phyloP scores from a whole-genome alignment of 2,797 vertebrate species.

The Gymnoscopelus microlampas region DNA sequence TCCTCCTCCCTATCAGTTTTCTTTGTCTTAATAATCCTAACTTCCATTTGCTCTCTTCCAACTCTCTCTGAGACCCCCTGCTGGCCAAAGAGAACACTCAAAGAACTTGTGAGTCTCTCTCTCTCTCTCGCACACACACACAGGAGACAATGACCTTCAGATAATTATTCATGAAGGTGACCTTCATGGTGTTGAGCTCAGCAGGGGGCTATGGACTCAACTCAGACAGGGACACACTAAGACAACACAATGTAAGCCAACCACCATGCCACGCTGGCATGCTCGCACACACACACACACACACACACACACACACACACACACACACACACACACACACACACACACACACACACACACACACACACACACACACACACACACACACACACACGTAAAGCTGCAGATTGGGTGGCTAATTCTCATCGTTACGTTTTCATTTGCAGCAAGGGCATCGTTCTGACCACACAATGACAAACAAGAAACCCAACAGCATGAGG shows the following conservation, averaged over 20 bases:
- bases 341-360: constrained; percentile 34
- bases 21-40: constrained; percentile 66
- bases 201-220: constrained; percentile 51
- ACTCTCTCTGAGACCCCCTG: not conserved
- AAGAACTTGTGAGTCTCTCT: constrained; percentile 18
- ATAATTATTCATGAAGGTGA: constrained; percentile 78
- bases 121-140: constrained; percentile 33
- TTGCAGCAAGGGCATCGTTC: constrained; percentile 70
- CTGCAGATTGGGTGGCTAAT: constrained; percentile 60
- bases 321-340: constrained; percentile 39
- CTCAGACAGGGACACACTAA: constrained; percentile 37
- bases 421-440: constrained; percentile 75
- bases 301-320: not conserved
- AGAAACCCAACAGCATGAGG: constrained; percentile 65
- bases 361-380: constrained; percentile 34
- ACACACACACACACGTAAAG: constrained; percentile 33
- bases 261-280: constrained; percentile 50
- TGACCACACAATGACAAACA: constrained; percentile 66
- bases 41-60: constrained; percentile 59
- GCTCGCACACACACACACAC: constrained; percentile 41
- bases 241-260: constrained; percentile 63
- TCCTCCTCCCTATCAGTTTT: constrained; percentile 4
- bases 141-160: constrained; percentile 68
- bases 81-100: constrained; percentile 1
- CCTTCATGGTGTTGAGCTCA: constrained; percentile 38